A percentile compares a stretch with the other conserved stretches of the same genome.
These are phyloP conservation scores for Oncorhynchus mykiss DNA, from an alignment of 2,113 vertebrate species.

Conservation along the genomic window DNA sequence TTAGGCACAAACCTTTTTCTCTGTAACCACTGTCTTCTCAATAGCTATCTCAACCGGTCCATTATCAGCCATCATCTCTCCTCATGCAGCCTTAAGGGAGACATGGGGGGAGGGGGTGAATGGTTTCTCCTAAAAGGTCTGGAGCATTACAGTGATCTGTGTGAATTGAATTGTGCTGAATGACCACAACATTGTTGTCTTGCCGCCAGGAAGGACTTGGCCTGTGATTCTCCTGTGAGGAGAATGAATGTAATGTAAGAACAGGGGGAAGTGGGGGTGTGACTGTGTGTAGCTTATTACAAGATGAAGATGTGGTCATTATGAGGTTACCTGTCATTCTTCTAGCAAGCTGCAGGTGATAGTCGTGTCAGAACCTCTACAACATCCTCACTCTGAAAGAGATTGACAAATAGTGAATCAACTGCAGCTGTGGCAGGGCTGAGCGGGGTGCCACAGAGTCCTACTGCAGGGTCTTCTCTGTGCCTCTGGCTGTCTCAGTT, in stretches of 20 bases:
- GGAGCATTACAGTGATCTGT: not conserved
- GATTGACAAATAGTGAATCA: not conserved
- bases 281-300: not conserved
- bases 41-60: too few relatives aligned
- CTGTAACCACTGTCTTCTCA: too few relatives aligned
- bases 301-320: not conserved
- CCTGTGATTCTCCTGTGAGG: not conserved
- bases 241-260: not conserved
- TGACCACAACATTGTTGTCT: not conserved
- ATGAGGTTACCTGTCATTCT: too few relatives aligned
- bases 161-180: not conserved
- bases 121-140: not conserved
- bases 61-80: too few relatives aligned
- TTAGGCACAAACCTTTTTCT: not conserved
- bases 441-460: not conserved
- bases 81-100: too few relatives aligned
- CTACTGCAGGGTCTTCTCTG: not conserved
- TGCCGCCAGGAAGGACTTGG: not conserved
- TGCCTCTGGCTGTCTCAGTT: slow-evolving; percentile 17
- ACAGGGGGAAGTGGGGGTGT: not conserved
- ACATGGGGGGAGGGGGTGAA: not conserved
- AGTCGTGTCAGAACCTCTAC: too few relatives aligned
- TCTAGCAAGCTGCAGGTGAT: too few relatives aligned
- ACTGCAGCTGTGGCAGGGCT: not conserved
- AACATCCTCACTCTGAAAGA: not conserved